Percentiles rank a stretch among this genome's conserved stretches.
Evolutionary conservation across 2,113 vertebrate genomes (phyloP).

Genomic region (Carassius auratus): DNA sequence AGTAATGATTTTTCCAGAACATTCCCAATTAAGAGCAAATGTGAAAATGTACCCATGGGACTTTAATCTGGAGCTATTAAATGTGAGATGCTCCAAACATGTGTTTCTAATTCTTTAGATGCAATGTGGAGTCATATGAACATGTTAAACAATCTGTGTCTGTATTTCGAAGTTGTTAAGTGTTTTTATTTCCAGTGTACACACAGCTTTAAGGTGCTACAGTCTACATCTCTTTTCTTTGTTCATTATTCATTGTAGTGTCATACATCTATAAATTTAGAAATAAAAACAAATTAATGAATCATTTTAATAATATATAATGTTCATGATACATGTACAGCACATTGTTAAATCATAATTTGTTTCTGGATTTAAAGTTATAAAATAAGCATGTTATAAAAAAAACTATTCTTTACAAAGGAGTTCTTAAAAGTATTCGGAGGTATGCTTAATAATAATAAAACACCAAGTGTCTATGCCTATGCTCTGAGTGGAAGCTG

Average conservation of each 20-base stretch:
- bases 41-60: constrained; percentile 79
- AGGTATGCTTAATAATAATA: too few species aligned
- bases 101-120: constrained; percentile 49
- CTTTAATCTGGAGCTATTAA: constrained; percentile 72
- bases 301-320: neutral
- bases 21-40: constrained; percentile 81
- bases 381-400: neutral
- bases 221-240: neutral
- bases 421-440: too few species aligned
- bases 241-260: neutral
- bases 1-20: constrained; percentile 83
- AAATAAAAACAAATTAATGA: neutral
- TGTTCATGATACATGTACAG: too few species aligned
- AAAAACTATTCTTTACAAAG: too few species aligned
- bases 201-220: neutral
- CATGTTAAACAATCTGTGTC: constrained; percentile 29
- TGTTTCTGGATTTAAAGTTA: neutral
- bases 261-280: neutral
- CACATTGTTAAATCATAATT: neutral
- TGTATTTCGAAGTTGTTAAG: neutral
- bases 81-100: constrained; percentile 71
- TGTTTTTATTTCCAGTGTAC: neutral
- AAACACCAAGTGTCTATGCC: too few species aligned
- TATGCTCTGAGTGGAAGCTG: too few species aligned
- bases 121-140: neutral